These are phyloP conservation scores for Drosophila helvetica DNA, from an alignment of 2,888 invertebrate species.

Conservation along the genomic window DNA sequence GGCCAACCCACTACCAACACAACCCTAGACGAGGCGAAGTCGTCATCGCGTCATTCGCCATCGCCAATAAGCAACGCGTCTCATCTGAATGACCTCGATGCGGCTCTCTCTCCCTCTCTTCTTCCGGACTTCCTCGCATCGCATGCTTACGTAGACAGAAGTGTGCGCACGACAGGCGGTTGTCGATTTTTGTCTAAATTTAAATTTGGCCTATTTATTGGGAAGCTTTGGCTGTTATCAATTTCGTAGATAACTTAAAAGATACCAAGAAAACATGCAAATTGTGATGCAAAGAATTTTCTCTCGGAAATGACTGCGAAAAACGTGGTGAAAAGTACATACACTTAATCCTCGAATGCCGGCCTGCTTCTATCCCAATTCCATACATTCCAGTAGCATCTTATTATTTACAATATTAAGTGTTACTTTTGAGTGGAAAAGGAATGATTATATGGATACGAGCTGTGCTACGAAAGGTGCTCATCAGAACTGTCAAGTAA, in stretches of 20 bases:
- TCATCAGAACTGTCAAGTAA: slow-evolving; percentile 11
- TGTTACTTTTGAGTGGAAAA: neutral
- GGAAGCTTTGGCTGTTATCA: slow-evolving; percentile 62
- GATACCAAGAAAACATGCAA: slow-evolving; percentile 35
- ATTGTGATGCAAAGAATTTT: neutral
- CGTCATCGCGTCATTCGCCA: neutral
- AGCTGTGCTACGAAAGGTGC: neutral
- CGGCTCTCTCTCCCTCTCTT: neutral
- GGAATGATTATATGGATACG: too few relatives aligned
- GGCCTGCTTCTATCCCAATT: slow-evolving; percentile 17
- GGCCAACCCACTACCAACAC: neutral
- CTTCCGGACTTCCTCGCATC: neutral
- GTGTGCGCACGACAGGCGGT: neutral
- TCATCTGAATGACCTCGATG: slow-evolving; percentile 6
- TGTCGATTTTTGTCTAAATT: slow-evolving; percentile 63
- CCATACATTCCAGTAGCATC: neutral
- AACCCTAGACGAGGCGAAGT: neutral
- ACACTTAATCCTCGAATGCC: slow-evolving; percentile 5
- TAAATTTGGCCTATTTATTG: slow-evolving; percentile 74
- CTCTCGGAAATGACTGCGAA: slow-evolving; percentile 17
- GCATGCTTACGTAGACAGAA: neutral
- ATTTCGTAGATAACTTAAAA: slow-evolving; percentile 67
- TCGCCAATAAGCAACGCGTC: neutral
- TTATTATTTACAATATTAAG: slow-evolving; percentile 4
- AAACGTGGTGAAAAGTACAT: neutral